Conservation (phyloP, 1,140 invertebrate species). For the Meloidogyne floridensis region DNA sequence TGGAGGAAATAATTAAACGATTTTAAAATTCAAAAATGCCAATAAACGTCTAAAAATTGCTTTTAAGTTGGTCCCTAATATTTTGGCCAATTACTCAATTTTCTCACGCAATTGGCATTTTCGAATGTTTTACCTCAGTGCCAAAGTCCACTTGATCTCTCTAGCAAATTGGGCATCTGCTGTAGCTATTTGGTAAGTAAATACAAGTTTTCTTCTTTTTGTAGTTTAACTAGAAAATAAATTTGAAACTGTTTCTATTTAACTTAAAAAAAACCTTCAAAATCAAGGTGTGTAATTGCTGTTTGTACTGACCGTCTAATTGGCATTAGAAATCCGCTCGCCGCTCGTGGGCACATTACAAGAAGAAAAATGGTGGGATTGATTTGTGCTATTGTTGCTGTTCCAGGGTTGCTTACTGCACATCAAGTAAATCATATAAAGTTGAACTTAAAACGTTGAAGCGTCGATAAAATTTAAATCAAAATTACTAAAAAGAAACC, state of each 20-base stretch:
- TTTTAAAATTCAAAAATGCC: conserved; percentile 2
- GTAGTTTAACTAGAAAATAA: not conserved
- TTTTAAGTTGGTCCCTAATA: conserved; percentile 52
- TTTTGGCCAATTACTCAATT: conserved; percentile 58
- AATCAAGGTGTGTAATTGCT: conserved; percentile 57
- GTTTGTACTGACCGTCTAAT: conserved; percentile 61
- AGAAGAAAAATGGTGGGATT: conserved; percentile 19
- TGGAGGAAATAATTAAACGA: not conserved
- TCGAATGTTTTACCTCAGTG: conserved; percentile 57
- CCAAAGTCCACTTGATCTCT: conserved; percentile 61
- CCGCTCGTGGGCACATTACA: conserved; percentile 50
- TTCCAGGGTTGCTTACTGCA: conserved; percentile 17
- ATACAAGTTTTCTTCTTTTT: not conserved
- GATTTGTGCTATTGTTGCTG: conserved; percentile 13
- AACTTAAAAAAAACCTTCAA: not conserved
- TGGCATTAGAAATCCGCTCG: conserved; percentile 56
- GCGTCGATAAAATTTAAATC: not conserved
- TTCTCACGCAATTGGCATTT: conserved; percentile 59
- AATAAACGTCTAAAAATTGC: not conserved
- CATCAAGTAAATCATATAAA: not conserved
- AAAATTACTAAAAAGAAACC: not conserved
- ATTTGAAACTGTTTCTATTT: not conserved
- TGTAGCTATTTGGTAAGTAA: conserved; percentile 59
- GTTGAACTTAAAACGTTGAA: too few relatives aligned
- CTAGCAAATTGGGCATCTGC: conserved; percentile 64